Evolutionary conservation across 2,113 vertebrate genomes (phyloP), one percentile per base, ranked within the genome.

Genomic region (Microtus richardsoni): DNA sequence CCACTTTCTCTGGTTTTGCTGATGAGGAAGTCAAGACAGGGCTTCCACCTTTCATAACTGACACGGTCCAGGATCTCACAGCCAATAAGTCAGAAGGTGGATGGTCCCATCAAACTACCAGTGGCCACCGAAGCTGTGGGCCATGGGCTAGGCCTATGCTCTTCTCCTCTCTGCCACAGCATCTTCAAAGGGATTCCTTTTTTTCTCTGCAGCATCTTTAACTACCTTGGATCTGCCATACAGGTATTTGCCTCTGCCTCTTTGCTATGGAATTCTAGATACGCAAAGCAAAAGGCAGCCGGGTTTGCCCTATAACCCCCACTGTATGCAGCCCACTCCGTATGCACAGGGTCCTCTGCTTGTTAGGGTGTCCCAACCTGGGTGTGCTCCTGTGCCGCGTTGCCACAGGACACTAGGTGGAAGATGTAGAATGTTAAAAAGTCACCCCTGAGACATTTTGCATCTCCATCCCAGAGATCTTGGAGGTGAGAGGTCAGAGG

Each of bases 1-100:
- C 62, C 90, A 60, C n/a, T 41, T 79, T 88, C n/a, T n/a, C 70
- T 33, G n/a, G 33, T 54, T 96, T 78, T 75, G 71, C 54, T 93
- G 62, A 36, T 30, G 74, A 90, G 86, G 83, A 88, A 89, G 24
- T 19, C 60, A 47, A 91, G 60, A 52, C 30, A 75, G 83, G 88
- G 66, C 41, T 78, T 8, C 39, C 2, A 70, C 36, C n/a, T 36
- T 58, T n/a, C 4, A 9, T n/a, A 70, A 21, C 41, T 22, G 62
- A 58, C 2, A 44, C 28, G n/a, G 24, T 19, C 66, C 66, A 19
- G 83, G 62, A 68, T 60, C 33, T 30, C 28, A 10, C 13, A 80
- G 33, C 33, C 62, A 89, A 33, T 22, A 49, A 39, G 10, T 54
- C 16, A 47, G 33, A 84, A 92, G 64, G 52, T 5, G 2, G 30